phyloP scores from a whole-genome alignment of 2,888 invertebrate genomes.

The Aphidius colemani region DNA sequence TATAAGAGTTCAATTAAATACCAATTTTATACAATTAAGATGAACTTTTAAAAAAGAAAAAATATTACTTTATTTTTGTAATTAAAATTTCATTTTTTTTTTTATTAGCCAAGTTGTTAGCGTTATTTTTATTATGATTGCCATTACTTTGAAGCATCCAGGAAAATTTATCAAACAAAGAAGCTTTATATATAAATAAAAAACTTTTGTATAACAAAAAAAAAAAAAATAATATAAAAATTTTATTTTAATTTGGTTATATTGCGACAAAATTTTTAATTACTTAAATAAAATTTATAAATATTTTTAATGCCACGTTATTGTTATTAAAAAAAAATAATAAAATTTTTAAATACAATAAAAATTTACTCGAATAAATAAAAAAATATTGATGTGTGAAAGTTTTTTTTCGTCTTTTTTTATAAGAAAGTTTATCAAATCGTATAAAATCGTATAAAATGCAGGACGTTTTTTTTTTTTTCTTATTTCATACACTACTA shows the following conservation, averaged over 20 bases:
- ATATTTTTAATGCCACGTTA: no score
- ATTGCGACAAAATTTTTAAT: background rate
- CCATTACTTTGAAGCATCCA: background rate
- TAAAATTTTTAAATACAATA: background rate
- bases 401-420: background rate
- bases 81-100: background rate
- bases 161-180: background rate
- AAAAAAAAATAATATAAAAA: background rate
- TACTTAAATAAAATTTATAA: background rate
- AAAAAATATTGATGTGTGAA: background rate
- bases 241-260: background rate
- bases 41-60: background rate
- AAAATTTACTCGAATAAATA: background rate
- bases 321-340: background rate
- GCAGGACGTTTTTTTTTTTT: conserved; percentile 14
- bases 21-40: background rate
- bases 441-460: conserved; percentile 14
- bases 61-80: background rate
- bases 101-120: no score
- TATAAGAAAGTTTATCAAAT: conserved; percentile 7
- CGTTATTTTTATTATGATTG: no score
- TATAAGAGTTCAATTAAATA: no score
- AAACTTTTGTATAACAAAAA: background rate
- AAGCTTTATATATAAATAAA: background rate
- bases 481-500: no score